Base-by-base conservation (phyloP, 1,140 invertebrate species). In the Neodiprion fabricii region DNA sequence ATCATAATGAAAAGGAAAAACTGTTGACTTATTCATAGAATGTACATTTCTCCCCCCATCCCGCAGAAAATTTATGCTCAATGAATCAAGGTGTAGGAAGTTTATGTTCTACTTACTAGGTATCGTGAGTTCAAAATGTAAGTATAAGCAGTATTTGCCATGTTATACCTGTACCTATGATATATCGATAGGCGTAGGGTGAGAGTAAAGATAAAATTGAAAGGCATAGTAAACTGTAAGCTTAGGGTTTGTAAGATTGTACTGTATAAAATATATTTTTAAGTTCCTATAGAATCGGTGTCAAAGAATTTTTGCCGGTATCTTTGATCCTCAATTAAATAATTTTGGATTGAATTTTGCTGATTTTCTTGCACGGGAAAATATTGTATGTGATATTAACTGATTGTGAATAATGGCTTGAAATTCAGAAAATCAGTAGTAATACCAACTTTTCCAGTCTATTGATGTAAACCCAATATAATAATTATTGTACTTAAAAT, bases 401-500 rank as follows among this genome's bases (percentile, higher is more conserved):
- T 61, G 53, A 40, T 40, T 40, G 28, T 40, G 28, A 61, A 17
- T 61, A 61, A 61, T 61, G 4, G 53, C 53, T 61, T 61, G 53
- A 61, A 14, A 61, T 61, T 61, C n/a, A 61, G 53, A 61, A 61
- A 61, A 61, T 61, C 53, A 61, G n/a, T 61, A 61, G 53, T 61
- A 61, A 12, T 8, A 61, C 53, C n/a, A 61, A 61, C 11, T 9
- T 17, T 61, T 61, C 53, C 53, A 61, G 9, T 61, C 53, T 9
- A 61, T 61, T 61, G 11, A 61, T 61, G 53, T 61, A 14, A 61
- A 61, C n/a, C 7, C 53, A 17, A 40, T 49, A 23, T 40, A 72
- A 79, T 79, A 40, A 40, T 40, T 65, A 79, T 82, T 82, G 79
- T 83, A 82, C 81, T 83, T 83, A 82, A 83, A 72, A 72, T 67